These are phyloP conservation scores for Magallana nippona DNA, from an alignment of 2,888 invertebrate genomes.

Conservation along the genomic window DNA sequence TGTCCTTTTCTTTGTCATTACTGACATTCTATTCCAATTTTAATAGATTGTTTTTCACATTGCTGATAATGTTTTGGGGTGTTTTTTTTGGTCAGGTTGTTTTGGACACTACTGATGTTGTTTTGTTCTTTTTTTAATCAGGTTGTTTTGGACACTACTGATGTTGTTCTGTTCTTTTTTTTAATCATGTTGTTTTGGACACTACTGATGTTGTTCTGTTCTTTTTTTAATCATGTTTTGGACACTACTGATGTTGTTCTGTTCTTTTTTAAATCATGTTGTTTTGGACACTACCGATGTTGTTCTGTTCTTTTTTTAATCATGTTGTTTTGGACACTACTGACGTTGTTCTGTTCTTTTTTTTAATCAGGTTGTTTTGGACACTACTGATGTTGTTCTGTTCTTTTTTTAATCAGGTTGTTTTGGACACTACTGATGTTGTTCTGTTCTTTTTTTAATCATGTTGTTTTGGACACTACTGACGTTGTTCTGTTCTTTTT, in stretches of 20 bases:
- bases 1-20: too few species aligned
- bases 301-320: neutral
- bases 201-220: slow-evolving; percentile 57
- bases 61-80: too few species aligned
- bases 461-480: too few species aligned
- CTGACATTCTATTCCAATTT: too few species aligned
- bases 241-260: neutral
- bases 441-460: too few species aligned
- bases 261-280: neutral
- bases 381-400: neutral
- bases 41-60: too few species aligned
- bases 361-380: neutral
- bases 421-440: neutral
- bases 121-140: too few species aligned
- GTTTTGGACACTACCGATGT: neutral
- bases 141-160: too few species aligned
- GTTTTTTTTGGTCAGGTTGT: too few species aligned
- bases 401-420: neutral
- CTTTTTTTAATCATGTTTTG: neutral
- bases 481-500: too few species aligned
- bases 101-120: too few species aligned
- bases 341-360: neutral
- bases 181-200: slow-evolving; percentile 69
- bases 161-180: neutral
- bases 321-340: neutral